Conservation (phyloP, 2,888 invertebrate species). For the Deroplatys truncata region DNA sequence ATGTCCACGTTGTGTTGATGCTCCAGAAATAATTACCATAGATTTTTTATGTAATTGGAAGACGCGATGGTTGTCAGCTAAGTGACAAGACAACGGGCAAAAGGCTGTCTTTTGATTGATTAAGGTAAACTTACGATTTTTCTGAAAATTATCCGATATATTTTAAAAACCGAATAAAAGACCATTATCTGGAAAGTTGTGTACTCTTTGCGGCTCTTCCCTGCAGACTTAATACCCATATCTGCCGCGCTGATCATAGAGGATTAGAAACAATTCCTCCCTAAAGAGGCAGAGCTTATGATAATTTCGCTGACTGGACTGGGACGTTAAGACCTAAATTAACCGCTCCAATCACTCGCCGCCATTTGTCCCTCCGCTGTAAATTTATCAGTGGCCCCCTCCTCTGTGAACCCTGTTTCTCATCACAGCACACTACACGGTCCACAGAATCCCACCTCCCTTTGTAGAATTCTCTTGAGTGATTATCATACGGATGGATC, state of each 20-base stretch:
- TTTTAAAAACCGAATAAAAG: too few relatives aligned
- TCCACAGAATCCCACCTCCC: not conserved
- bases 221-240: not conserved
- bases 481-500: conserved; percentile 14
- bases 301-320: conserved; percentile 10
- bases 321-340: not conserved
- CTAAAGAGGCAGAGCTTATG: not conserved
- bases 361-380: not conserved
- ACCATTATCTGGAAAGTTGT: too few relatives aligned
- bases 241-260: not conserved
- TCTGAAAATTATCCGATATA: too few relatives aligned
- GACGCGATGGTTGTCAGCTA: too few relatives aligned
- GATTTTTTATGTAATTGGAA: too few relatives aligned
- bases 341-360: not conserved
- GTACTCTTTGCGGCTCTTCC: too few relatives aligned
- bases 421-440: not conserved
- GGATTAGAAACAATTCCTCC: not conserved
- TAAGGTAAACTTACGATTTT: too few relatives aligned
- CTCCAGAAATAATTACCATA: too few relatives aligned
- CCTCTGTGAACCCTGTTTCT: not conserved
- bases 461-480: conserved; percentile 10
- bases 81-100: too few relatives aligned
- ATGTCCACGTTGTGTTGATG: too few relatives aligned
- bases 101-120: too few relatives aligned
- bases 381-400: not conserved